Evolutionary conservation across 2,797 vertebrate genomes (phyloP), one percentile per base, ranked within the genome.

Genomic region (Manis javanica): DNA sequence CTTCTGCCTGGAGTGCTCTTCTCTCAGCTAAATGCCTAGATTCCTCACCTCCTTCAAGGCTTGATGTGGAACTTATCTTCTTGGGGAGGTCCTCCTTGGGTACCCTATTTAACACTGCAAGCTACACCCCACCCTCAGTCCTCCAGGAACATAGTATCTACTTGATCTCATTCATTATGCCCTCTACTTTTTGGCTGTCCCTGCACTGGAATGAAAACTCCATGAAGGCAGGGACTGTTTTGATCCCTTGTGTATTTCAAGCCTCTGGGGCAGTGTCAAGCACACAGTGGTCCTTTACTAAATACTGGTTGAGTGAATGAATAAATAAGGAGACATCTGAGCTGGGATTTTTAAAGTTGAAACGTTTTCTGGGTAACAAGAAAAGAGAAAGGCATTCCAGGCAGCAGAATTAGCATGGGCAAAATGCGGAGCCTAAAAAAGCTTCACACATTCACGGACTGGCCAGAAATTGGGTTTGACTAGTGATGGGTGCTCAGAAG

Each of bases 361-460:
- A 89, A 78, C 7, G 16, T 72, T 71, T n/a, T 34, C 77, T 57
- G 37, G 46, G 66, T 39, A 19, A 59, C 46, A 66, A 69, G 53
- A 51, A 82, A 71, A 68, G 26, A 39, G 34, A 84, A 57, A 29
- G 51, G 64, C 37, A 42, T 53, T 84, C 66, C 49, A 66, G 14
- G 72, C 57, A 83, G 51, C 55, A 55, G 66, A 61, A 57, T 8
- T 6, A 37, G 74, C 64, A n/a, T 0, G 1, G 7, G 49, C 24
- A 86, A 34, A 93, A 51, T 16, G 21, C 12, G 21, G 66, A 57
- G 46, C 14, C 18, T 21, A 23, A 39, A 18, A n/a, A 88, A 21
- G 23, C 59, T 8, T 2, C 61, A n/a, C 8, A 29, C 3, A 14
- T 9, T 71, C n/a, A 19, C 0, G 15, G 63, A n/a, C 2, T 5